Evolutionary conservation across 2,888 invertebrate species (phyloP).

Genomic region (Noctua fimbriata): DNA sequence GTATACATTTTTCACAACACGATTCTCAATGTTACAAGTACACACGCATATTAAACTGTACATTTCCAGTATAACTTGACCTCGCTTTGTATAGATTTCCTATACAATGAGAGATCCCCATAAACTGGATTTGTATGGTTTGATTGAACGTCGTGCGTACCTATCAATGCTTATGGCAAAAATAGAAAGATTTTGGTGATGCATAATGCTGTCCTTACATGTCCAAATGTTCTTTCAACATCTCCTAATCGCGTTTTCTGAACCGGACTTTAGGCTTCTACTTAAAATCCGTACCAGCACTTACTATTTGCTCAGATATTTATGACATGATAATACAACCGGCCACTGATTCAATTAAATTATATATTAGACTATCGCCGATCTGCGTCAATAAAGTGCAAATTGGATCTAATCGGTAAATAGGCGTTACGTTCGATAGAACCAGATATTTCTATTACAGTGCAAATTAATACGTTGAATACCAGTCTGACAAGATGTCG

Average conservation of each 20-base stretch:
- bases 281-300: constrained; percentile 17
- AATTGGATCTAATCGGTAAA: constrained; percentile 56
- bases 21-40: not conserved
- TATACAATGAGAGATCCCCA: no score
- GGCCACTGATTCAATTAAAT: constrained; percentile 43
- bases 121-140: no score
- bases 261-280: constrained; percentile 1
- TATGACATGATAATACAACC: constrained; percentile 42
- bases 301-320: constrained; percentile 32
- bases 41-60: no score
- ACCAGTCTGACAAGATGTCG: constrained; percentile 18
- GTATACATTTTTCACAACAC: not conserved
- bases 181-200: not conserved
- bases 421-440: constrained; percentile 45
- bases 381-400: constrained; percentile 54
- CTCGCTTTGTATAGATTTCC: no score
- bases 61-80: no score
- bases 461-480: constrained; percentile 42
- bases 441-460: constrained; percentile 56
- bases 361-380: constrained; percentile 51
- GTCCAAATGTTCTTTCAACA: constrained; percentile 16
- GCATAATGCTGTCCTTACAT: not conserved
- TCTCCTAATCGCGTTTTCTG: not conserved
- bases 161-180: not conserved
- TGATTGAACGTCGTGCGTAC: no score